Evolutionary conservation across 2,888 invertebrate species (phyloP), one percentile per base, ranked within the genome.

Genomic region (Gortyna flavago): DNA sequence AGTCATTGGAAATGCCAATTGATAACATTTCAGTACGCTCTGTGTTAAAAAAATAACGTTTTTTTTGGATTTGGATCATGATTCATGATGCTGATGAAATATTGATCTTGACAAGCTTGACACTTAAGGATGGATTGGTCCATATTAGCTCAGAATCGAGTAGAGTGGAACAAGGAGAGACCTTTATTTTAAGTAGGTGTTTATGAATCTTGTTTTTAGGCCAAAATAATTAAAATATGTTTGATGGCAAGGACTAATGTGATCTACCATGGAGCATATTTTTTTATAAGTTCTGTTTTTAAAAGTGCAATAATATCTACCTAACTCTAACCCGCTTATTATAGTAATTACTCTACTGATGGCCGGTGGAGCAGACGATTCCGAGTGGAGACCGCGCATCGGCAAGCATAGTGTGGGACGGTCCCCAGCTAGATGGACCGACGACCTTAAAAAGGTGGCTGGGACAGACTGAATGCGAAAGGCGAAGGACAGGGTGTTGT

Each of bases 1-100:
- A 84, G 71, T 59, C 69, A 71, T 82, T 67, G 29, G 16, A 48
- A 65, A 85, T 38, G 7, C n/a, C 16, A 7, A 62, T 51, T 74
- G 74, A n/a, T 51, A 85, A 67, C 54, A 61, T 59, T 61, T 74
- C 44, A 25, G 29, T 35, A 9, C 16, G 44, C 48, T 54, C 13
- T 13, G 32, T 57, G 3, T 54, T 18, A 54, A 70, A 65, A 61
- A 29, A 70, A 62, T 18, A 32, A 21, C 4, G 1, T 48, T 67
- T 62, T 29, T 44, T 66, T 57, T 16, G 35, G 5, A 35, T 35
- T n/a, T n/a, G 62, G 4, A 51, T n/a, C 59, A n/a, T 59, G 18
- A 54, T 9, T 25, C 25, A 11, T 54, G 25, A 54, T 3, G 21
- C 0, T 51, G 51, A 21, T 51, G 51, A 51, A 21, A 57, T 54